phyloP scores from a whole-genome alignment of 2,113 vertebrate species.

The Tiliqua scincoides region DNA sequence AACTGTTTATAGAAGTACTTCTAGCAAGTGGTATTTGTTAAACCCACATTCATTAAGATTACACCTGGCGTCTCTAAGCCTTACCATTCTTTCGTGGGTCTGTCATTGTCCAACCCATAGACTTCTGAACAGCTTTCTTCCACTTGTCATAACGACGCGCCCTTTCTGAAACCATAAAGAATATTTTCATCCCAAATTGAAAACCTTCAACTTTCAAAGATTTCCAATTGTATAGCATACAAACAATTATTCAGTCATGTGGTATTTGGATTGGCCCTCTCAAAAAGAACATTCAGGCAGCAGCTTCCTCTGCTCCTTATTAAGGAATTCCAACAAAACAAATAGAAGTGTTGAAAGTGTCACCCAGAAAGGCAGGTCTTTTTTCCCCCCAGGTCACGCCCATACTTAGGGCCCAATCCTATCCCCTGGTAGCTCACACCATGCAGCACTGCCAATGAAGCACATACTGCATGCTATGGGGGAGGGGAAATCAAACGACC shows the following conservation, averaged over 20 bases:
- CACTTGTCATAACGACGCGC: slow-evolving; percentile 92
- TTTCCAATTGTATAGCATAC: neutral
- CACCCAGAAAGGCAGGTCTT: neutral
- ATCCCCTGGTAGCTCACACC: neutral
- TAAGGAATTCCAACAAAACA: neutral
- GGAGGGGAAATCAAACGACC: neutral
- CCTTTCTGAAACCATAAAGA: slow-evolving; percentile 83
- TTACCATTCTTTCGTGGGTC: slow-evolving; percentile 79
- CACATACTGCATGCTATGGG: too few relatives aligned
- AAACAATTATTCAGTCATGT: neutral
- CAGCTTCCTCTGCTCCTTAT: neutral
- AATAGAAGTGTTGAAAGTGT: neutral
- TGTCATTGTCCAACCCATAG: slow-evolving; percentile 92
- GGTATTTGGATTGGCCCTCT: neutral
- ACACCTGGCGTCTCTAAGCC: neutral
- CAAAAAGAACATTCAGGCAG: neutral
- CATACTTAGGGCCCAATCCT: too few relatives aligned
- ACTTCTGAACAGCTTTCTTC: slow-evolving; percentile 95
- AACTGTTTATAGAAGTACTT: neutral
- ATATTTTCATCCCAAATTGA: neutral
- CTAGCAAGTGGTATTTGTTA: neutral
- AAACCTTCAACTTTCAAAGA: neutral
- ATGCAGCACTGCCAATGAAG: too few relatives aligned
- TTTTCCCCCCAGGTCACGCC: neutral
- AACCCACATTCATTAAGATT: neutral